A percentile compares a stretch with the other conserved stretches of the same genome.
Conservation (phyloP, 2,888 invertebrate species). For the Tetheella fluctuosa region DNA sequence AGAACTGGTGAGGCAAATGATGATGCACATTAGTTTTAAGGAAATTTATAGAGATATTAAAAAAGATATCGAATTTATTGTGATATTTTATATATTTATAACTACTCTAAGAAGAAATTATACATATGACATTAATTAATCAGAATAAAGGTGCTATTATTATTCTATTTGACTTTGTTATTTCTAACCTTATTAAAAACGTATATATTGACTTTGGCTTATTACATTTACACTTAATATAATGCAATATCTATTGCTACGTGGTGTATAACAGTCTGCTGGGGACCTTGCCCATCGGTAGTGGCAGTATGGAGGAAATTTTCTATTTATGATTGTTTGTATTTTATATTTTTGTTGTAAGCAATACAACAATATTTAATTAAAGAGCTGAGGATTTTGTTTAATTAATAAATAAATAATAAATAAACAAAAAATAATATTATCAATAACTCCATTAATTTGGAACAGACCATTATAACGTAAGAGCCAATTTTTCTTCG, state of each 20-base stretch:
- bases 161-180: slow-evolving; percentile 26
- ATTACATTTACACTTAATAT: slow-evolving; percentile 6
- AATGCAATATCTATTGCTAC: slow-evolving; percentile 32
- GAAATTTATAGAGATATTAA: slow-evolving; percentile 21
- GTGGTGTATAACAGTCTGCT: no score
- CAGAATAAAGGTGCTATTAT: slow-evolving; percentile 45
- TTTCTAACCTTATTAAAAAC: slow-evolving; percentile 18
- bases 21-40: neutral
- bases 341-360: no score
- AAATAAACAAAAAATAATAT: slow-evolving; percentile 15
- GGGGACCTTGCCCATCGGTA: no score
- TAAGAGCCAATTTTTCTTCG: neutral
- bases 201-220: neutral
- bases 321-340: no score
- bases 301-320: no score
- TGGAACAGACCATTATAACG: neutral
- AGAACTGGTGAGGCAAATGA: neutral
- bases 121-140: slow-evolving; percentile 26
- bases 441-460: slow-evolving; percentile 31
- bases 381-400: slow-evolving; percentile 11
- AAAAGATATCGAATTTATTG: slow-evolving; percentile 41
- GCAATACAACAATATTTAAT: no score
- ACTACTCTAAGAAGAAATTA: slow-evolving; percentile 22
- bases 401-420: no score
- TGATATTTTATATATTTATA: slow-evolving; percentile 33